Evolutionary conservation across 2,888 invertebrate genomes (phyloP).

Genomic region (Diaprepes abbreviatus): DNA sequence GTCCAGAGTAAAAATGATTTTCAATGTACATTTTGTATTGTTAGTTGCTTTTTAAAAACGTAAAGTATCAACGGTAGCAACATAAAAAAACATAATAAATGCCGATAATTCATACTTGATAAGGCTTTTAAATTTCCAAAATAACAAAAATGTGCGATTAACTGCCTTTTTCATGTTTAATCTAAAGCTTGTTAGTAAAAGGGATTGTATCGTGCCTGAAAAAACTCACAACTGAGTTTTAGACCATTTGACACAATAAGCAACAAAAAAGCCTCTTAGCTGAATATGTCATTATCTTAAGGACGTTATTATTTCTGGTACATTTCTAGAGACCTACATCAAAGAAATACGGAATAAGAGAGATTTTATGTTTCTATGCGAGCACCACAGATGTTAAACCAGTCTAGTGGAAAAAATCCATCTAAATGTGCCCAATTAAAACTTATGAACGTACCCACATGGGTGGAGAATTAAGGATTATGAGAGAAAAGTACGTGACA

Average conservation of each 20-base stretch:
- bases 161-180: too few relatives aligned
- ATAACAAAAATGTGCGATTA: too few relatives aligned
- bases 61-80: too few relatives aligned
- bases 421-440: conserved; percentile 31
- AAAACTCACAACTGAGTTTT: not conserved
- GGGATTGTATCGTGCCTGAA: too few relatives aligned
- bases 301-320: conserved; percentile 27
- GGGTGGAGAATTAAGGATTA: not conserved
- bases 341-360: conserved; percentile 33
- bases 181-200: too few relatives aligned
- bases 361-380: conserved; percentile 17
- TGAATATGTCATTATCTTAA: conserved; percentile 3
- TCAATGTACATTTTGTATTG: too few relatives aligned
- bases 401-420: conserved; percentile 33
- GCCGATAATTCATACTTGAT: too few relatives aligned
- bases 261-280: conserved; percentile 16
- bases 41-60: too few relatives aligned
- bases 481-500: too few relatives aligned
- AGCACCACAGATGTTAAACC: conserved; percentile 38
- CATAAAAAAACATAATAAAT: too few relatives aligned
- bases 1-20: too few relatives aligned
- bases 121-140: too few relatives aligned
- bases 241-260: conserved; percentile 18
- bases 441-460: conserved; percentile 14
- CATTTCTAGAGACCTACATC: conserved; percentile 30